Evolutionary conservation across 2,888 invertebrate species (phyloP).

Genomic region (Chorisops tibialis): DNA sequence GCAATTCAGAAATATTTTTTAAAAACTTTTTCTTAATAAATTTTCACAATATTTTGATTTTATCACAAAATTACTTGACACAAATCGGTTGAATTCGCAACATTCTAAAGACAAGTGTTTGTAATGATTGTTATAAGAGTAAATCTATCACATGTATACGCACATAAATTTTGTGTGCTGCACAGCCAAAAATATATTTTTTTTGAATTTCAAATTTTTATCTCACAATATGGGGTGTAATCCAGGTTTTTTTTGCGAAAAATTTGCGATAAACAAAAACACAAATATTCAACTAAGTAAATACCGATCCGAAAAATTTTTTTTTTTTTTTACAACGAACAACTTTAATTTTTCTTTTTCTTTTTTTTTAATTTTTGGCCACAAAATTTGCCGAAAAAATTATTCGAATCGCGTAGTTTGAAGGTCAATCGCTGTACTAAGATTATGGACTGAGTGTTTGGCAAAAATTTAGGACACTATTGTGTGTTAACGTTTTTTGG

Average conservation of each 20-base stretch:
- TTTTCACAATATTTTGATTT: too few relatives aligned
- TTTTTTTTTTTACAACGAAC: too few relatives aligned
- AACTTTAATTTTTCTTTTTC: not conserved
- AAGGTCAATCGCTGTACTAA: slow-evolving; percentile 30
- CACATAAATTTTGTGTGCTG: not conserved
- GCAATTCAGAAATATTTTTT: not conserved
- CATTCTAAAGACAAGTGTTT: too few relatives aligned
- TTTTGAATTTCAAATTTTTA: not conserved
- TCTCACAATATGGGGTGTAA: too few relatives aligned
- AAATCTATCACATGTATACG: not conserved
- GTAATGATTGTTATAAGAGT: too few relatives aligned
- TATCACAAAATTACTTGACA: too few relatives aligned
- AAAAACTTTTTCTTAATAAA: too few relatives aligned
- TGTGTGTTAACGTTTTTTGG: slow-evolving; percentile 29
- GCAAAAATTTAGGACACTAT: slow-evolving; percentile 34
- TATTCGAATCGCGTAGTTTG: slow-evolving; percentile 26
- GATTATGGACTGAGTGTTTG: slow-evolving; percentile 28
- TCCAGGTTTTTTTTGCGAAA: too few relatives aligned
- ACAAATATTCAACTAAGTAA: too few relatives aligned
- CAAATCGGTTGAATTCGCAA: too few relatives aligned
- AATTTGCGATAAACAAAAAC: too few relatives aligned
- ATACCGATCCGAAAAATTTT: too few relatives aligned
- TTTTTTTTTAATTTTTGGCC: not conserved
- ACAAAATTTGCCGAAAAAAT: slow-evolving; percentile 7
- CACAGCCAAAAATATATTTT: slow-evolving; percentile 14